phyloP scores from a whole-genome alignment of 2,888 invertebrate genomes.

The Lasius platythorax region DNA sequence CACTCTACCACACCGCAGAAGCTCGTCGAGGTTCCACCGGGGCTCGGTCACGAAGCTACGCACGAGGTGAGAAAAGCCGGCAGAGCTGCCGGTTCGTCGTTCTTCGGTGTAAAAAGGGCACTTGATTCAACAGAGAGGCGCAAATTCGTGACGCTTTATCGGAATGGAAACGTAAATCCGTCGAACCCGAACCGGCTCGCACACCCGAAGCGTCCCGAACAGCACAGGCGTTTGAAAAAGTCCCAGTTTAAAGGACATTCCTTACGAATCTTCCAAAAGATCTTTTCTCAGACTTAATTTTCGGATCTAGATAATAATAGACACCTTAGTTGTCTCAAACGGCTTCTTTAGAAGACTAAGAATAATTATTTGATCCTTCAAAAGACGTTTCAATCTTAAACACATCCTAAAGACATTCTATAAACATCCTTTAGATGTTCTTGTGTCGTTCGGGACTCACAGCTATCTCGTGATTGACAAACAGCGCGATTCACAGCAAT shows the following conservation, averaged over 20 bases:
- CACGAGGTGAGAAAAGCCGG: constrained; percentile 32
- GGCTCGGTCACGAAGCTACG: constrained; percentile 40
- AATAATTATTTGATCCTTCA: not conserved
- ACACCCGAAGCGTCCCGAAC: constrained; percentile 37
- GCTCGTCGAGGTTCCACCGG: constrained; percentile 28
- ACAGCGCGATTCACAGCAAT: constrained; percentile 45
- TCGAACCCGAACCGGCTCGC: constrained; percentile 42
- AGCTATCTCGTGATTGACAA: constrained; percentile 37
- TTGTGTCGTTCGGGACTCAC: constrained; percentile 16
- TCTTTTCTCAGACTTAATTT: not conserved
- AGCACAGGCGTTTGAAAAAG: not conserved
- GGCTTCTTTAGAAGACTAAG: not conserved
- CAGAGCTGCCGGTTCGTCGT: constrained; percentile 30
- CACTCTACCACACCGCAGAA: constrained; percentile 42
- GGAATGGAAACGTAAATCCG: constrained; percentile 41
- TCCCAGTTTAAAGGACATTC: not conserved
- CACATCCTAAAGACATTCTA: constrained; percentile 5
- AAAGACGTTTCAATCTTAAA: constrained; percentile 16
- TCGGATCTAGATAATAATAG: constrained; percentile 7
- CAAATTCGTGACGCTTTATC: constrained; percentile 57
- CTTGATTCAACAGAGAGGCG: constrained; percentile 81
- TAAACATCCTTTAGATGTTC: not conserved
- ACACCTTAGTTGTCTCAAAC: not conserved
- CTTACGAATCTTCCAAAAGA: not conserved
- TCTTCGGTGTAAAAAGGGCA: constrained; percentile 83